Base-by-base conservation (phyloP, 2,888 invertebrate genomes). In the Alcis repandata region DNA sequence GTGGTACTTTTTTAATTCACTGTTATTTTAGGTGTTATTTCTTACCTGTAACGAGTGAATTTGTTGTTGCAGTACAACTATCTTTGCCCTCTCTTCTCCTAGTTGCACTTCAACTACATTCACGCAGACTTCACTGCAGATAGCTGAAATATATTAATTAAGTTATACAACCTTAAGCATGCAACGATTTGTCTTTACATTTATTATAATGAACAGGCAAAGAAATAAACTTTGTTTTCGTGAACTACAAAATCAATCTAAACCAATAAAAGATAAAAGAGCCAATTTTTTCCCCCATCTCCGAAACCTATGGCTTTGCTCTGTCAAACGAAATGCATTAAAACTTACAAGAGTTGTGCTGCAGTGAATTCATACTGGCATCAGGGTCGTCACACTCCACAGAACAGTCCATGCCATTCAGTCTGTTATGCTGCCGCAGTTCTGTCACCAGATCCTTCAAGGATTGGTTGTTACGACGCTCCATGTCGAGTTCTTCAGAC, bases 71-170 rank as follows among this genome's bases (percentile, higher is more conserved):
- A 92, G 78, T 19, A 81, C 73, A 9, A 83, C 84, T 54, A 88
- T 86, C 69, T 89, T 92, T 7, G 90, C 90, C 68, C 87, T 82
- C 69, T 93, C 93, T 70, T 93, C 93, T 8, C 82, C 81, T 8
- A 93, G 76, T 66, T 93, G 93, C 1, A 93, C 91, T 72, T 93
- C 93, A 8, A 93, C 83, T 3, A 93, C 89, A 75, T 91, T 91
- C 1, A 82, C 89, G 66, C 93, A 93, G 0, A 82, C 88, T 75
- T 92, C 93, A 70, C 85, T 92, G 71, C 89, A 91, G 15, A 86
- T 74, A 57, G 92, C 93, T 90, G 75, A 17, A 83, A 82, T 48
- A 68, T 8, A 27, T 27, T 27, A 60, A 32, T 45, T 13, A 20
- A 1, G 2, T 20, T 13, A 20, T 10, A 6, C 8, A 41, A 41